Evolutionary conservation across 2,797 vertebrate species (phyloP).

Genomic region (Coregonus ussuriensis): DNA sequence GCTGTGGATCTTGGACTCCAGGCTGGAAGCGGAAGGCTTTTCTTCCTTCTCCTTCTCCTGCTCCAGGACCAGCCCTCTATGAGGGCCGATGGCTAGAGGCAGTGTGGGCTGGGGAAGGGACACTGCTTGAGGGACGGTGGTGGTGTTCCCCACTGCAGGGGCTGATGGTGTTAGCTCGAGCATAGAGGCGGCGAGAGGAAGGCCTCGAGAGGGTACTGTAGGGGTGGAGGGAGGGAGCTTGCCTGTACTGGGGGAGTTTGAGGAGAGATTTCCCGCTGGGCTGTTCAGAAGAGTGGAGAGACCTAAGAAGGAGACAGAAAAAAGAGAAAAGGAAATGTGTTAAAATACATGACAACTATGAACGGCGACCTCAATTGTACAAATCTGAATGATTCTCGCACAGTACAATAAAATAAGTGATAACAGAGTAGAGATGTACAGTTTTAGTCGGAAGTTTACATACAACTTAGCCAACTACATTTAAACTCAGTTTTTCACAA

Average conservation of each 20-base stretch:
- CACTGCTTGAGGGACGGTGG: constrained; percentile 56
- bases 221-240: constrained; percentile 52
- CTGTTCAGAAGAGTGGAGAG: constrained; percentile 84
- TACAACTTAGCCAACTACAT: too few species aligned
- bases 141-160: constrained; percentile 60
- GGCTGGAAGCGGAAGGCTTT: constrained; percentile 42
- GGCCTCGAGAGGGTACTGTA: constrained; percentile 49
- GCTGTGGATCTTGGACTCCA: constrained; percentile 96
- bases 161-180: constrained; percentile 35
- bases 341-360: neutral
- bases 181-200: constrained; percentile 37
- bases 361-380: neutral
- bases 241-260: constrained; percentile 51
- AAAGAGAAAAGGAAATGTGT: neutral
- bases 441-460: too few species aligned
- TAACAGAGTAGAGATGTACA: neutral
- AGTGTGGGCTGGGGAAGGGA: constrained; percentile 11
- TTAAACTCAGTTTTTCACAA: too few species aligned
- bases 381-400: neutral
- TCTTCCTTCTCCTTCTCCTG: constrained; percentile 53
- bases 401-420: neutral
- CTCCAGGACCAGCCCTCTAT: constrained; percentile 53
- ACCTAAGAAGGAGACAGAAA: constrained; percentile 70
- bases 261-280: constrained; percentile 71
- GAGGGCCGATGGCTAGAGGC: constrained; percentile 55